These are phyloP conservation scores for Rhincodon typus DNA, from an alignment of 2,797 vertebrate species.

Conservation along the genomic window DNA sequence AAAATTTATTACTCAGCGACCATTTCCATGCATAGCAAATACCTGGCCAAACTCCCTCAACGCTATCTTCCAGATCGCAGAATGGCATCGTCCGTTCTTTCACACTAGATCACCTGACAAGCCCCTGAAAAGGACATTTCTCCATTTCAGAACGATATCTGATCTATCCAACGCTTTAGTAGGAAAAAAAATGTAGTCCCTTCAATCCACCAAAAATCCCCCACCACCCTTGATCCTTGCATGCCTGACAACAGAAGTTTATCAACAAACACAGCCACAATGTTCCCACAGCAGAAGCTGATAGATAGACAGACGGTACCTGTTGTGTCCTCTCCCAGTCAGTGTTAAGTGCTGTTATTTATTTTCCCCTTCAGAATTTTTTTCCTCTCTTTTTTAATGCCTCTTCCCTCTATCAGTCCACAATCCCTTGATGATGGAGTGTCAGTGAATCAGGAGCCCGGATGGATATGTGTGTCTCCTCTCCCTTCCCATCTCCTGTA, in stretches of 20 bases:
- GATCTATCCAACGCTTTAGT: background rate
- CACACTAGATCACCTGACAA: background rate
- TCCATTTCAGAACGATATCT: background rate
- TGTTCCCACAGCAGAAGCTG: background rate
- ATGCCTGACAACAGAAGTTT: conserved; percentile 14
- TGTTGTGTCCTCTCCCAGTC: conserved; percentile 26
- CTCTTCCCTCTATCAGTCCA: conserved; percentile 31
- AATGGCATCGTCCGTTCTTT: background rate
- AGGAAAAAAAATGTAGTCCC: background rate
- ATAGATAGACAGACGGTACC: conserved; percentile 14
- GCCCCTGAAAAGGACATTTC: background rate
- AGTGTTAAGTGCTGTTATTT: conserved; percentile 9
- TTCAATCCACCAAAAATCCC: background rate
- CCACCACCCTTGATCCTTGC: background rate
- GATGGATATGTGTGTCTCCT: conserved; percentile 4
- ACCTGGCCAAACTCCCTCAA: conserved; percentile 2
- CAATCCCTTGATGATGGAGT: conserved; percentile 25
- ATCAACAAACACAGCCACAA: background rate
- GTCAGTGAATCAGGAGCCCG: conserved; percentile 30
- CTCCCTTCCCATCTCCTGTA: conserved; percentile 12
- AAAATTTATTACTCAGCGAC: background rate
- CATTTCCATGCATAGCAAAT: background rate
- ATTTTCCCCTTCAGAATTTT: conserved; percentile 7
- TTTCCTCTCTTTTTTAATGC: background rate
- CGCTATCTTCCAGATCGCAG: background rate